Percentiles rank a stretch among this genome's conserved stretches.
Conservation (phyloP, 2,888 invertebrate species). For the Gnatocerus cornutus region DNA sequence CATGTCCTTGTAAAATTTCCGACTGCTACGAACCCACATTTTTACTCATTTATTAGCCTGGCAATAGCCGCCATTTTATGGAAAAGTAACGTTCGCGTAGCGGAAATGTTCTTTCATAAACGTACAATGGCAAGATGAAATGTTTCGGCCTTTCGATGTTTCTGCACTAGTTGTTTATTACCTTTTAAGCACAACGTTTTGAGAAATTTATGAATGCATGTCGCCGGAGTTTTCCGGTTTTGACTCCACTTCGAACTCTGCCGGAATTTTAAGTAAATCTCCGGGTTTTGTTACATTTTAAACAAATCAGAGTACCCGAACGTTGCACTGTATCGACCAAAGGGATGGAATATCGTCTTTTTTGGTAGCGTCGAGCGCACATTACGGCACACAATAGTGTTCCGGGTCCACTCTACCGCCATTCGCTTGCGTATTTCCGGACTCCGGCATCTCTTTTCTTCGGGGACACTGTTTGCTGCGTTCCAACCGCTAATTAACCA, state of each 20-base stretch:
- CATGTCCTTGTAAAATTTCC: constrained; percentile 21
- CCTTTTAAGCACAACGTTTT: constrained; percentile 33
- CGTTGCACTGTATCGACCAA: constrained; percentile 54
- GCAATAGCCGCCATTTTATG: constrained; percentile 31
- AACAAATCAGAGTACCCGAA: constrained; percentile 60
- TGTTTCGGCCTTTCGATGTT: constrained; percentile 39
- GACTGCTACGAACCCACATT: constrained; percentile 8
- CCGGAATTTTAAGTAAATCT: background rate
- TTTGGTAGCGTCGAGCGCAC: constrained; percentile 50
- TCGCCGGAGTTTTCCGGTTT: constrained; percentile 36
- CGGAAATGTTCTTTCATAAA: constrained; percentile 43
- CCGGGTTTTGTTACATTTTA: background rate
- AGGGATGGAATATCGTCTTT: constrained; percentile 50
- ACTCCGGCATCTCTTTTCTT: constrained; percentile 49
- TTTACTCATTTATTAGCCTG: constrained; percentile 23
- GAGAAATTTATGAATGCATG: constrained; percentile 28
- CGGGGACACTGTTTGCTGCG: constrained; percentile 49
- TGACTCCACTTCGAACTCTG: background rate
- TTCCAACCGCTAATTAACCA: constrained; percentile 61
- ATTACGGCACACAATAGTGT: constrained; percentile 51
- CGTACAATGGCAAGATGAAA: constrained; percentile 40
- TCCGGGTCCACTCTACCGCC: constrained; percentile 51
- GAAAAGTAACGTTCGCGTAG: constrained; percentile 28
- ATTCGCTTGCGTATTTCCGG: constrained; percentile 52
- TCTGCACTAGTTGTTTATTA: constrained; percentile 44